A percentile compares a stretch with the other conserved stretches of the same genome.
Evolutionary conservation across 2,797 vertebrate species (phyloP).

Genomic region (Periparus ater): DNA sequence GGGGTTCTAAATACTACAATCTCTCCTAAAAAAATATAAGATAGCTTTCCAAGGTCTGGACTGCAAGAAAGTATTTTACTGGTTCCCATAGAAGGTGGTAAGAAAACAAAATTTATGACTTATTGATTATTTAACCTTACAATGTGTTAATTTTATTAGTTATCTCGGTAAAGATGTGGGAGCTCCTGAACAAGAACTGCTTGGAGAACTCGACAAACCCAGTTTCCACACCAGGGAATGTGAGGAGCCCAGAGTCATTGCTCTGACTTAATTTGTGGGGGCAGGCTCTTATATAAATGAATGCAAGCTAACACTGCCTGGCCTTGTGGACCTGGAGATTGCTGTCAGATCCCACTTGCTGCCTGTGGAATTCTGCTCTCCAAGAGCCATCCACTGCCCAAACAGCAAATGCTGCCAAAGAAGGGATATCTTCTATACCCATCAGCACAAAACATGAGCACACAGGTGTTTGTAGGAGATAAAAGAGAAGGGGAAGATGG

Average conservation of each 20-base stretch:
- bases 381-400: not conserved
- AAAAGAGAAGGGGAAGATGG: not conserved
- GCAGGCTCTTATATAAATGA: accelerated
- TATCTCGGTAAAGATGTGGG: not conserved
- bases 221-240: not conserved
- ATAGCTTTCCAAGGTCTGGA: not conserved
- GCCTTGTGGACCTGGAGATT: not conserved
- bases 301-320: not conserved
- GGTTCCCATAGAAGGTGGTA: not conserved
- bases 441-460: not conserved
- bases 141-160: not conserved
- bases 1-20: not conserved
- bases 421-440: not conserved
- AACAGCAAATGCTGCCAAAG: not conserved
- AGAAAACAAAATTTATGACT: not conserved
- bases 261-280: not conserved
- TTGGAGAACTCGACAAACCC: not conserved
- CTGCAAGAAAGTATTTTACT: not conserved
- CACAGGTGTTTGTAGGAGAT: not conserved
- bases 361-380: not conserved
- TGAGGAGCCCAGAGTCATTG: not conserved
- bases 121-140: not conserved
- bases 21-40: not conserved
- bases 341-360: not conserved
- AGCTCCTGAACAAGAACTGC: not conserved